Base-by-base conservation (phyloP, 1,140 invertebrate genomes). In the Cotesia chilonis region DNA sequence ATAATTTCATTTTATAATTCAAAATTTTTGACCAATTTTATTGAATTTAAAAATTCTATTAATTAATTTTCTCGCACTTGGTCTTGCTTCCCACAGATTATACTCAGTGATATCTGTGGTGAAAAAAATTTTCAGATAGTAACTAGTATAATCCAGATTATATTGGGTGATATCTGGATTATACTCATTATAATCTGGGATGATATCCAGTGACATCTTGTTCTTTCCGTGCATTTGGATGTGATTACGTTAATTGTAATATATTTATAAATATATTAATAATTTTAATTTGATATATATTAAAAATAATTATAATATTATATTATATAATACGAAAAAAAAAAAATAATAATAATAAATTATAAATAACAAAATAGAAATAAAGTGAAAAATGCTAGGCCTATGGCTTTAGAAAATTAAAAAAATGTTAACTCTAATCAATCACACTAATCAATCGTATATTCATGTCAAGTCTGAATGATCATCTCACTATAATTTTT, bases 11-110 rank as follows among this genome's bases (percentile, higher is more conserved):
- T 70, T 70, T 61, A 57, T 70, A 61, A 63, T 20, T 70, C 59
- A 60, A 63, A 70, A 70, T 70, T 70, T 47, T 70, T 61, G 68
- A 70, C 68, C 68, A 70, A 70, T 70, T 70, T 70, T 41, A 65
- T 68, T 38, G 9, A 36, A 68, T 63, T 28, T 61, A 17, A 28
- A 54, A 66, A 72, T 63, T 20, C 37, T 47, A 9, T 2, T 55
- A 63, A 63, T 63, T 65, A 68, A 63, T 51, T 64, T 38, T 66
- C 17, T 70, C 12, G 52, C 59, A 65, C 41, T 59, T 67, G 35
- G 51, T 20, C 36, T 57, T 52, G 20, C 37, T 57, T 65, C 17
- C 35, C 36, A 17, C 17, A 17, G 17, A 17, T 17, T 17, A 17
- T 17, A 17, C 17, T 17, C 17, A 17, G 17, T 17, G 17, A 17